A percentile compares a stretch with the other conserved stretches of the same genome.
Evolutionary conservation across 2,797 vertebrate species (phyloP).

Genomic region (Hydrophis major): DNA sequence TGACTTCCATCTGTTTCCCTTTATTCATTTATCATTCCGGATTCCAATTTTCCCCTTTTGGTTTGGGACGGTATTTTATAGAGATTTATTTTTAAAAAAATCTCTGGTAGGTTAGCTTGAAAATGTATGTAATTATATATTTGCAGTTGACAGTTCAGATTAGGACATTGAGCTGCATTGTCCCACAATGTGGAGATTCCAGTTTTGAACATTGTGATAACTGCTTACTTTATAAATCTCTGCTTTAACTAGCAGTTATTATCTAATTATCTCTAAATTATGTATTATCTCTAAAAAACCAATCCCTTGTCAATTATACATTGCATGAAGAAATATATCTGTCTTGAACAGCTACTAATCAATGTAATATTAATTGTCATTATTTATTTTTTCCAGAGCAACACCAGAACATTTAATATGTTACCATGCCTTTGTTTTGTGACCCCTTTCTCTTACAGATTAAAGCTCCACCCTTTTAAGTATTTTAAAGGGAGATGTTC

Average conservation of each 20-base stretch:
- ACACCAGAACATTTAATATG: background rate
- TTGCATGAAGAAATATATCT: background rate
- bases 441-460: background rate
- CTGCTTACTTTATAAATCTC: background rate
- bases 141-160: background rate
- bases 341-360: background rate
- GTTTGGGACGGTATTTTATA: background rate
- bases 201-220: background rate
- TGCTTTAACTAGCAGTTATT: background rate
- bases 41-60: constrained; percentile 13
- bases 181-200: background rate
- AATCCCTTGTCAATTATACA: background rate
- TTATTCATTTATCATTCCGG: constrained; percentile 21
- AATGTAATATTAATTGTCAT: background rate
- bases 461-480: background rate
- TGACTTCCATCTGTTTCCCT: constrained; percentile 65
- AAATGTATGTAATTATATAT: background rate
- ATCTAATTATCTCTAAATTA: background rate
- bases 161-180: background rate
- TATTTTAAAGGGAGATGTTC: background rate
- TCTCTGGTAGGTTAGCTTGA: background rate
- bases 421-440: background rate
- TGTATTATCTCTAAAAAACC: background rate
- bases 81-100: background rate
- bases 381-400: background rate